phyloP scores from a whole-genome alignment of 1,140 invertebrate species.

The Anastrepha obliqua region DNA sequence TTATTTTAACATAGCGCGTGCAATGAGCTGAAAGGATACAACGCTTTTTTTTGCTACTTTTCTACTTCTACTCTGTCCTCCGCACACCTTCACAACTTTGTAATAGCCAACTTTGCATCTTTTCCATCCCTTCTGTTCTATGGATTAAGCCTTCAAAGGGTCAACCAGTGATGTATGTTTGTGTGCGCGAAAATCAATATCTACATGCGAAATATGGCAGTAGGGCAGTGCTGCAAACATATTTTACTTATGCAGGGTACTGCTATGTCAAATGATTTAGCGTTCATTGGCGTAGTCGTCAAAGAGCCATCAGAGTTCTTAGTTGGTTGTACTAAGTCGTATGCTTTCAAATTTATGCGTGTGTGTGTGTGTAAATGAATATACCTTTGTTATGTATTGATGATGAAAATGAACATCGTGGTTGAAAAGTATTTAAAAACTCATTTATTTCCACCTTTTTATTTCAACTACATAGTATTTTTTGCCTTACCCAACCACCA shows the following conservation, averaged over 20 bases:
- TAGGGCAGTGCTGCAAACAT: neutral
- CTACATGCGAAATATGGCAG: neutral
- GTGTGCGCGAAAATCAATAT: slow-evolving; percentile 43
- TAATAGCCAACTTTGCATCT: neutral
- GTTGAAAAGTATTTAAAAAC: slow-evolving; percentile 43
- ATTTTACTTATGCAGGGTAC: neutral
- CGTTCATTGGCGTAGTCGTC: slow-evolving; percentile 16
- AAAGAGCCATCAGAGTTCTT: neutral
- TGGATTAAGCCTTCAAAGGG: slow-evolving; percentile 13
- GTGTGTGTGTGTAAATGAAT: neutral
- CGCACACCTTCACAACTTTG: neutral
- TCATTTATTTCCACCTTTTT: neutral
- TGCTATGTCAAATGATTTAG: neutral
- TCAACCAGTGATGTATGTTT: neutral
- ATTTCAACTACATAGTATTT: neutral
- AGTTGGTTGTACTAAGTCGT: neutral
- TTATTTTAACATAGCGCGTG: neutral
- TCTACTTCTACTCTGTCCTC: neutral
- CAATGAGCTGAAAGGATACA: slow-evolving; percentile 10
- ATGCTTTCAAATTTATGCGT: neutral
- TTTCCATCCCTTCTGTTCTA: neutral
- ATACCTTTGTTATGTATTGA: neutral
- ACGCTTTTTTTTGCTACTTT: neutral
- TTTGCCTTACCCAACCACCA: neutral
- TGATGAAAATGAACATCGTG: slow-evolving; percentile 2